Evolutionary conservation across 2,888 invertebrate species (phyloP), one percentile per base, ranked within the genome.

Genomic region (Cephus nigrinus): DNA sequence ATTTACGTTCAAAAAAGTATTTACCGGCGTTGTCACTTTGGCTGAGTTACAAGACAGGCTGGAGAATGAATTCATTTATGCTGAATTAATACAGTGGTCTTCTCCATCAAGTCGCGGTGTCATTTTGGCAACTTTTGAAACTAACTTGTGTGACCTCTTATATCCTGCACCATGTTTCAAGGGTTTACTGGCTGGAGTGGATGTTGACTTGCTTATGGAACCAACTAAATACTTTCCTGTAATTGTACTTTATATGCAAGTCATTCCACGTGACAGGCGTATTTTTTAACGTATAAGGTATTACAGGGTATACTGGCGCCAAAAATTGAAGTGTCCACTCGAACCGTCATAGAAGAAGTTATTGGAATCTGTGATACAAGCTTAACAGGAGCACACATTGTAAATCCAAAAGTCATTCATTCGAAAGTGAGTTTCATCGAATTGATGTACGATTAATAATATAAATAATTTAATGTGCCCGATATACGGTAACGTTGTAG

Each of bases 281-380:
- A 9, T 74, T 40, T 68, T 12, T 75, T 34, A 36, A 72, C 9
- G n/a, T 33, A 40, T 11, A 30, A 33, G 34, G 32, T 69, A 84
- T 87, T 89, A 12, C 85, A 95, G 95, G 95, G 96, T 74, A 95
- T 95, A 72, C 92, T 95, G 73, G 93, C 95, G 2, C 96, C 96
- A 0, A 96, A 95, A 92, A 94, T 95, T 78, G 95, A 95, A 91
- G 92, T 95, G 78, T 93, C 94, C 4, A 95, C 95, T 0, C 95
- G 94, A 87, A 94, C 95, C 3, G 93, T 94, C 0, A 93, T 95
- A 78, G 94, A 95, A 87, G 95, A 95, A 90, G 93, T 93, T 3
- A 34, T 82, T 4, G 84, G 84, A 34, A 80, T 92, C 69, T 88
- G 87, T 77, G 81, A 85, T 74, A 71, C 76, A 23, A 80, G 75